Conservation (phyloP, 1,140 invertebrate species). For the Dolichoris vasculosae region DNA sequence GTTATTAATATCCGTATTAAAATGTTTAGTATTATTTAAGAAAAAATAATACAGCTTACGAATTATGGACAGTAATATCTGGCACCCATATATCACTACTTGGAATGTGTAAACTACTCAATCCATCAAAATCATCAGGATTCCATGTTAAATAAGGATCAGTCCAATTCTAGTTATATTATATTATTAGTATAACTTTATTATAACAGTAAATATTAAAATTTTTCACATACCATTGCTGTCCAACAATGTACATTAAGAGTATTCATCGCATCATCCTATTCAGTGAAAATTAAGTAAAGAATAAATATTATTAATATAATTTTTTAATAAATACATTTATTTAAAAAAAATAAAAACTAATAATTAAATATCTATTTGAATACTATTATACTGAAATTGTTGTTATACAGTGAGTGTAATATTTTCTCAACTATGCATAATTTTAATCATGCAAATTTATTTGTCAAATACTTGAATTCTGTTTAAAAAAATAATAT, state of each 20-base stretch:
- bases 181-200: constrained; percentile 21
- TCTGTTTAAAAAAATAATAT: too few relatives aligned
- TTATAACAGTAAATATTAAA: constrained; percentile 4
- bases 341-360: too few relatives aligned
- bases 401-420: too few relatives aligned
- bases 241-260: constrained; percentile 53
- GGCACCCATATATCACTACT: constrained; percentile 71
- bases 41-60: constrained; percentile 59
- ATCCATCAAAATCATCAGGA: constrained; percentile 62
- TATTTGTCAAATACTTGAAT: too few relatives aligned
- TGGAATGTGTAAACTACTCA: constrained; percentile 59
- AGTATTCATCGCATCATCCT: constrained; percentile 51
- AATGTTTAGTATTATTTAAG: neutral
- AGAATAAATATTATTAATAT: neutral
- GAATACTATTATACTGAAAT: too few relatives aligned
- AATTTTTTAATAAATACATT: too few relatives aligned
- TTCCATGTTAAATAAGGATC: constrained; percentile 72
- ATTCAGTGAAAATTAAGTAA: neutral
- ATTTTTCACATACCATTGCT: constrained; percentile 54
- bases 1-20: neutral
- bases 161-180: constrained; percentile 65
- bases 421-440: too few relatives aligned
- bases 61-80: constrained; percentile 69
- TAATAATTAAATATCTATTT: too few relatives aligned
- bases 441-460: too few relatives aligned